Conservation (phyloP, 2,888 invertebrate species). For the Lamellibrachia columna region DNA sequence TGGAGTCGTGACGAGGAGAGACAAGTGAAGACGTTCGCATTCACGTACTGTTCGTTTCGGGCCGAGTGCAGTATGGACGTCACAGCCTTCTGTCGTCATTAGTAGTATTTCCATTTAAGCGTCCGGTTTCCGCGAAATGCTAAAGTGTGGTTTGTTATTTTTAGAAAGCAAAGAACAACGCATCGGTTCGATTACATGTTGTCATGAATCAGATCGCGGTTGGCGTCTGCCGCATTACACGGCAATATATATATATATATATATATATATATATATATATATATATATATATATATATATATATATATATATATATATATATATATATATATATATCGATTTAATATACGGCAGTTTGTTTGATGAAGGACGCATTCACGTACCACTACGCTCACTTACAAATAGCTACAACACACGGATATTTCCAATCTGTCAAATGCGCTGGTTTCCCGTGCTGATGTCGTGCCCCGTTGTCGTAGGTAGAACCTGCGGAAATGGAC, state of each 20-base stretch:
- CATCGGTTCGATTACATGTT: neutral
- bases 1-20: no score
- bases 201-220: neutral
- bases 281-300: no score
- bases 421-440: neutral
- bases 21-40: no score
- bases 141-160: neutral
- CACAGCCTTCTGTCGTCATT: neutral
- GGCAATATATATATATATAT: neutral
- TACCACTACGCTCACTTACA: neutral
- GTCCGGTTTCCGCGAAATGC: neutral
- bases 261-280: no score
- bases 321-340: neutral
- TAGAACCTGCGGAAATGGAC: neutral
- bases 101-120: neutral
- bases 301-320: no score
- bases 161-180: neutral
- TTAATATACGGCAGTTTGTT: constrained; percentile 12
- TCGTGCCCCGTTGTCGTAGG: no score
- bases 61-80: neutral
- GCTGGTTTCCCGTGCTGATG: neutral
- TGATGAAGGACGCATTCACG: neutral
- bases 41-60: no score
- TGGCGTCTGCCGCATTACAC: neutral
- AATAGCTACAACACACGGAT: neutral